phyloP scores from a whole-genome alignment of 2,797 vertebrate genomes.

The Morus bassanus region DNA sequence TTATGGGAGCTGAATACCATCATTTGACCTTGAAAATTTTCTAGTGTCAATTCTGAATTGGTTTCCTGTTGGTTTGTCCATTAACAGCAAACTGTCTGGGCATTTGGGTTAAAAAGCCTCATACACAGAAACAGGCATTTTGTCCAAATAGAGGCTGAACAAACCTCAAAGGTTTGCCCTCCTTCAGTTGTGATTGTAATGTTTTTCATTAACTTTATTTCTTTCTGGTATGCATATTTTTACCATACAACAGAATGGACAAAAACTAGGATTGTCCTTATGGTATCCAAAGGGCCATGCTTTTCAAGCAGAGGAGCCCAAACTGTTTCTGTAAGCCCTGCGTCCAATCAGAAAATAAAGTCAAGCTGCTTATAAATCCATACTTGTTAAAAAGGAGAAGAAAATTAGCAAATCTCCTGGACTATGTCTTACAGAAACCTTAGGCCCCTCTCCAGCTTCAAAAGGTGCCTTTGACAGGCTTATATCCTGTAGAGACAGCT shows the following conservation, averaged over 20 bases:
- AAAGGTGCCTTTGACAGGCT: neutral
- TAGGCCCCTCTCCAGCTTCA: neutral
- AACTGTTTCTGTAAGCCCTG: neutral
- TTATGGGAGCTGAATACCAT: neutral
- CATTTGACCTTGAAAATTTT: neutral
- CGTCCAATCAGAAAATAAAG: neutral
- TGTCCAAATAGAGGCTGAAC: neutral
- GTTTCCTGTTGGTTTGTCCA: neutral
- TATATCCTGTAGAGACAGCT: neutral
- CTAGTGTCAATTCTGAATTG: neutral
- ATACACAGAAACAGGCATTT: neutral
- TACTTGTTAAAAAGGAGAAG: neutral
- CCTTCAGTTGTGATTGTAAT: neutral
- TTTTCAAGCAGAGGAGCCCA: neutral
- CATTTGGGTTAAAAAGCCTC: neutral
- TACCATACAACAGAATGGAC: neutral
- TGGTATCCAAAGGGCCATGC: neutral
- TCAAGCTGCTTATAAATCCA: neutral
- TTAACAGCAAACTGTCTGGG: neutral
- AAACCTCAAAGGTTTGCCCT: neutral
- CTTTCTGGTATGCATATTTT: neutral
- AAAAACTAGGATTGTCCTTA: neutral
- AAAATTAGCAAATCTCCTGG: neutral
- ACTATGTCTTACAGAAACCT: neutral
- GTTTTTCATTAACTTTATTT: neutral